Base-by-base conservation (phyloP, 2,888 invertebrate genomes). In the Acleris cristana region DNA sequence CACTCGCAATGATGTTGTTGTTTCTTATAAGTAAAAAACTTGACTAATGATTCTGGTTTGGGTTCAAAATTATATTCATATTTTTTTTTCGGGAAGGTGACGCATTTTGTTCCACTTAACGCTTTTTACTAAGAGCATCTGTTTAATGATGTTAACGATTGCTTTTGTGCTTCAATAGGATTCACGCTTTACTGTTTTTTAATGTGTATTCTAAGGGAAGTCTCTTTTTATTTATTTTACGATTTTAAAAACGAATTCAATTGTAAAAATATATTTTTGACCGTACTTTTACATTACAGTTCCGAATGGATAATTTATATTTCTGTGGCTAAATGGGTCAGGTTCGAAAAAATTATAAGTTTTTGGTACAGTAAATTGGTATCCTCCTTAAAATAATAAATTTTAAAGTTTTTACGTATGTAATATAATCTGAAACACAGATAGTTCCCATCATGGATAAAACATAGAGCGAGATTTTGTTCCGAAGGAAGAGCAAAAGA, bases 11-110 rank as follows among this genome's bases (percentile, higher is more conserved):
- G 54, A 60, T 45, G 23, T 58, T 60, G 58, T 53, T 62, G 64
- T 48, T 58, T 64, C 63, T 65, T 70, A 71, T 66, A 70, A 76
- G 75, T 87, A 90, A 92, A 91, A 89, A 92, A 87, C 77, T 89
- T 92, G 91, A 92, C 91, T 92, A 92, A 92, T 92, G 92, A 91
- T 89, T 90, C 87, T 89, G 88, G 91, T 91, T 89, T 87, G 79
- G 84, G 84, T 90, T 91, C 91, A 89, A 89, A 67, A 67, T 62
- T 53, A 91, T 88, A 92, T 92, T 91, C 92, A 90, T 90, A 83
- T 80, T 79, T 82, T 87, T 89, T 88, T 89, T 86, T 75, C 34
- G 77, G 73, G 74, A 73, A 77, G 74, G 74, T 77, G 79, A 83
- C 84, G 81, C 82, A 88, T 90, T 90, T 91, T 91, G 91, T 89